Conservation (phyloP, 1,140 invertebrate species). For the Melitaea cinxia region DNA sequence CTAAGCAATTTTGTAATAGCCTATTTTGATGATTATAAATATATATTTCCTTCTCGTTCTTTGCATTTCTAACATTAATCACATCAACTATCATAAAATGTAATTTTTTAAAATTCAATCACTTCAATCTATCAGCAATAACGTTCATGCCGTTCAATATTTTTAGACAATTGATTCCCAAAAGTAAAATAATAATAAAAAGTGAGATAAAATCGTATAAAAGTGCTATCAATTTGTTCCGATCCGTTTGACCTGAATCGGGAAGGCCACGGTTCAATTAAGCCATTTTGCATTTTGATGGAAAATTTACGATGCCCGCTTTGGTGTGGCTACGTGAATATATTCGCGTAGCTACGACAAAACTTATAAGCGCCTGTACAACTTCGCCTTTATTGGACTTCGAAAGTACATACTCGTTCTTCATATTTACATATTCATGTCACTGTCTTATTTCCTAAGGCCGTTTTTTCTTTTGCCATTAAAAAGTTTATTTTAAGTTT, state of each 20-base stretch:
- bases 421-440: slow-evolving; percentile 39
- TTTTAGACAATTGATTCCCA: slow-evolving; percentile 33
- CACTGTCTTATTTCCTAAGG: slow-evolving; percentile 26
- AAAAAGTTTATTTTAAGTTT: slow-evolving; percentile 30
- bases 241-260: slow-evolving; percentile 77
- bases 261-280: slow-evolving; percentile 77
- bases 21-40: no score
- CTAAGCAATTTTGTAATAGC: no score
- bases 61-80: no score
- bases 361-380: slow-evolving; percentile 29
- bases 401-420: slow-evolving; percentile 37
- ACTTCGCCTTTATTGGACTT: slow-evolving; percentile 33
- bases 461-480: slow-evolving; percentile 29
- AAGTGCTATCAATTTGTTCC: slow-evolving; percentile 76
- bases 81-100: no score
- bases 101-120: neutral
- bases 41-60: no score
- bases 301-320: slow-evolving; percentile 75
- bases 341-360: slow-evolving; percentile 24
- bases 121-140: neutral
- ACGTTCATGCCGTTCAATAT: neutral
- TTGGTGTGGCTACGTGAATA: slow-evolving; percentile 51
- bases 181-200: slow-evolving; percentile 40
- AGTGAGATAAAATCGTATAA: slow-evolving; percentile 44
- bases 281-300: slow-evolving; percentile 80